phyloP scores from a whole-genome alignment of 2,113 vertebrate species.

The Tenrec ecaudatus region DNA sequence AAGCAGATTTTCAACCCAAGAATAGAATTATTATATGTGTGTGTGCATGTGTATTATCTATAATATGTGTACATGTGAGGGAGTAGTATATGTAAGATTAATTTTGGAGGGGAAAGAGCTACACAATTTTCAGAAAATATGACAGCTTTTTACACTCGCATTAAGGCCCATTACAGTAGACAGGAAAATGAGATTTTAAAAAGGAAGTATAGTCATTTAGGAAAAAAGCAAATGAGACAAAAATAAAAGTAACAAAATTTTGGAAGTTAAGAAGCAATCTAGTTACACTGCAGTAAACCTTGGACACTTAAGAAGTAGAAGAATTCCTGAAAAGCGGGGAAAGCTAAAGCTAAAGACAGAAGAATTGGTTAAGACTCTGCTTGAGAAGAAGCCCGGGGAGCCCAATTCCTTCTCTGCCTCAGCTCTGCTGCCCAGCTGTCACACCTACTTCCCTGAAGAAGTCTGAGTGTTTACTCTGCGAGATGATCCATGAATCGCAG shows the following conservation, averaged over 20 bases:
- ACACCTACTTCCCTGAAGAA: neutral
- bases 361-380: neutral
- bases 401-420: neutral
- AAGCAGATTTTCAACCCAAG: no score
- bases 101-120: neutral
- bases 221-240: neutral
- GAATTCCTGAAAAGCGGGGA: conserved; percentile 25
- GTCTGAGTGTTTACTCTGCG: neutral
- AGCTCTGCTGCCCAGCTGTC: no score
- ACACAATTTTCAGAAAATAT: neutral
- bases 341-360: conserved; percentile 36
- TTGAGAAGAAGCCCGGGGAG: neutral
- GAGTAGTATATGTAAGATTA: neutral
- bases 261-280: conserved; percentile 34
- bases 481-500: neutral
- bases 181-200: neutral
- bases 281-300: neutral
- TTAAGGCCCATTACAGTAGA: neutral
- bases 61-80: no score
- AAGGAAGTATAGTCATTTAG: neutral
- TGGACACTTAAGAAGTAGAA: neutral
- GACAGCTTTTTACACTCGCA: neutral
- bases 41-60: no score
- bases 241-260: conserved; percentile 28
- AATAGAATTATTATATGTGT: no score